phyloP scores from a whole-genome alignment of 2,888 invertebrate species.

The Tillus elongatus region DNA sequence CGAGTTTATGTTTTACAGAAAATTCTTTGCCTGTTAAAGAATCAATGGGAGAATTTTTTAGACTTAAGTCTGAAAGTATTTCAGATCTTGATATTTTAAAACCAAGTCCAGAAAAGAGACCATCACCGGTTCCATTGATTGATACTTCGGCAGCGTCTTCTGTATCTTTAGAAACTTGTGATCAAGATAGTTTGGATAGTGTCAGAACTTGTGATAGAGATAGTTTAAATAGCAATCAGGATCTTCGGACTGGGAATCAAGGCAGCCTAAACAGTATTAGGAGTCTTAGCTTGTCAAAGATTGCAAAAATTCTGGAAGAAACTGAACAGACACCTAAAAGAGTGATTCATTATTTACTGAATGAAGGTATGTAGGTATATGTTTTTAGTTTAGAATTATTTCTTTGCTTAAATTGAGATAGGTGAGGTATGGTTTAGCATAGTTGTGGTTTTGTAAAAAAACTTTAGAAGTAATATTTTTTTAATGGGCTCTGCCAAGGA shows the following conservation, averaged over 20 bases:
- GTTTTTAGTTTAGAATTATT: too few relatives aligned
- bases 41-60: conserved; percentile 43
- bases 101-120: conserved; percentile 26
- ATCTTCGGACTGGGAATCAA: too few relatives aligned
- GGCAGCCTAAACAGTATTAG: too few relatives aligned
- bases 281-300: conserved; percentile 28
- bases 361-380: conserved; percentile 16
- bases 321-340: conserved; percentile 23
- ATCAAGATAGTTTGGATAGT: too few relatives aligned
- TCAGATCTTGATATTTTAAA: conserved; percentile 28
- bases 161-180: too few relatives aligned
- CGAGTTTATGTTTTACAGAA: conserved; percentile 12
- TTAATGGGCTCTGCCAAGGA: too few relatives aligned
- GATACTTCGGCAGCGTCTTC: conserved; percentile 18
- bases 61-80: conserved; percentile 38
- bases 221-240: too few relatives aligned
- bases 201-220: too few relatives aligned
- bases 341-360: conserved; percentile 19
- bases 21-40: conserved; percentile 19
- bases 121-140: conserved; percentile 29
- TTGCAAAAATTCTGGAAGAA: conserved; percentile 22
- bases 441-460: too few relatives aligned
- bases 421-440: too few relatives aligned
- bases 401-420: too few relatives aligned
- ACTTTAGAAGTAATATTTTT: too few relatives aligned